Evolutionary conservation across 2,797 vertebrate genomes (phyloP).

Genomic region (Helostoma temminkii): DNA sequence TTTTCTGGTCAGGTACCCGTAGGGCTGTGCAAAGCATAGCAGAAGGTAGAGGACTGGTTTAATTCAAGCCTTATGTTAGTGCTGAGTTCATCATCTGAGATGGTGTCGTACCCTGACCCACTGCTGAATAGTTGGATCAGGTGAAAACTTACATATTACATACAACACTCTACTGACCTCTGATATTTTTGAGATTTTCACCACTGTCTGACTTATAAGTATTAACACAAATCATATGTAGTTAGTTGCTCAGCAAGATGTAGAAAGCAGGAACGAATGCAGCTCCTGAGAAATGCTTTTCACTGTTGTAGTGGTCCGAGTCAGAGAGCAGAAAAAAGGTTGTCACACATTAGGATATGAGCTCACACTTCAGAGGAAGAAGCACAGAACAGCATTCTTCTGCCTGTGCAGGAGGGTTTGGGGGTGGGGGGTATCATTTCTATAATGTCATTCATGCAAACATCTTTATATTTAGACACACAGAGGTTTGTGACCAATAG

Average conservation of each 20-base stretch:
- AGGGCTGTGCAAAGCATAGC: no score
- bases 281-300: background rate
- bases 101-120: no score
- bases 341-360: conserved; percentile 64
- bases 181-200: no score
- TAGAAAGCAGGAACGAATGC: background rate
- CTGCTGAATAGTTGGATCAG: no score
- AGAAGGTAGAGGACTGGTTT: no score
- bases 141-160: no score
- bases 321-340: conserved; percentile 60
- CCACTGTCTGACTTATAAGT: background rate
- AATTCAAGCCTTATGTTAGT: no score
- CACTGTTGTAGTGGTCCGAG: conserved; percentile 24
- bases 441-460: background rate
- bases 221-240: background rate
- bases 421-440: background rate
- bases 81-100: no score
- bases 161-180: no score
- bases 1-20: no score
- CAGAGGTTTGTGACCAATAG: conserved; percentile 3
- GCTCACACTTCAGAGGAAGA: conserved; percentile 63
- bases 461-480: conserved; percentile 9
- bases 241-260: conserved; percentile 9
- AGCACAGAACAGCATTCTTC: conserved; percentile 52
- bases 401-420: conserved; percentile 3